Conservation (phyloP, 2,797 vertebrate genomes). For the Pagetopsis macropterus region DNA sequence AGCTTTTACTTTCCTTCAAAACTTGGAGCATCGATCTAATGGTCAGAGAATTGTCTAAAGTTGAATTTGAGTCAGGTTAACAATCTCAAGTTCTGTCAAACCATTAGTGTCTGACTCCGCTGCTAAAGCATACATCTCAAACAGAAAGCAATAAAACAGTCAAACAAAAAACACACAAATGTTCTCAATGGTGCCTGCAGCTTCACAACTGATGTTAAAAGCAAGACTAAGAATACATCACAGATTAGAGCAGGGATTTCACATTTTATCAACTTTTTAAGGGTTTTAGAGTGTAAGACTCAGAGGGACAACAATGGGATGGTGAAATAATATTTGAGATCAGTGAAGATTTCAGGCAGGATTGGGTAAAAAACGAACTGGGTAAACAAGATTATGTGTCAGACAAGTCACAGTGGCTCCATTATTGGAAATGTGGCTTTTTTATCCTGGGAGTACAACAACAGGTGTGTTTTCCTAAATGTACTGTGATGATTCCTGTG, state of each 20-base stretch:
- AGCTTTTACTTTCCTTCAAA: background rate
- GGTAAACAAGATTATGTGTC: background rate
- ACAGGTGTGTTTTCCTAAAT: background rate
- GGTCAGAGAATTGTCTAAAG: background rate
- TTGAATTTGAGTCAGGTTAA: constrained; percentile 10
- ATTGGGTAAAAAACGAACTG: background rate
- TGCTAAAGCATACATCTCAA: background rate
- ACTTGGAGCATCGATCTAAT: background rate
- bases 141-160: background rate
- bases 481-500: background rate
- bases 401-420: background rate
- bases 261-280: background rate
- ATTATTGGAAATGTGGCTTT: background rate
- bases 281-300: background rate
- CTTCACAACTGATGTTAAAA: constrained; percentile 1
- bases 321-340: background rate
- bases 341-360: background rate
- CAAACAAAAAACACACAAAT: background rate
- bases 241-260: background rate
- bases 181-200: background rate
- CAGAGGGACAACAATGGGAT: background rate
- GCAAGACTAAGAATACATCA: background rate
- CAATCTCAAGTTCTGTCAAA: constrained; percentile 5
- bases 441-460: background rate
- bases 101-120: background rate